Evolutionary conservation across 2,888 invertebrate genomes (phyloP).

Genomic region (Ophion obscuratus): DNA sequence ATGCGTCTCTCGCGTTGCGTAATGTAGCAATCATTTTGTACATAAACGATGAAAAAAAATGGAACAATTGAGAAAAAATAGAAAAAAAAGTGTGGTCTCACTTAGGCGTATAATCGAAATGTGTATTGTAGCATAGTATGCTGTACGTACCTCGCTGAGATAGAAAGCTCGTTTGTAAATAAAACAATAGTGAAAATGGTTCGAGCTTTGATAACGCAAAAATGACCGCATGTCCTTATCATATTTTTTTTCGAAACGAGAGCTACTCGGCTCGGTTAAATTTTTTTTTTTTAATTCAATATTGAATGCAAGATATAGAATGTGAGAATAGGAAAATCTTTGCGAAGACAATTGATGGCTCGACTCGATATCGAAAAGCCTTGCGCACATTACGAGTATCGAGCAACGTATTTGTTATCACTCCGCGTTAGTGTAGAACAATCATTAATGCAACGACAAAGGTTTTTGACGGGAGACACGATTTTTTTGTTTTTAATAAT

Average conservation of each 20-base stretch:
- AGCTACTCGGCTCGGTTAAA: not conserved
- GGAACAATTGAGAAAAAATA: not conserved
- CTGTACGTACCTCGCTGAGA: slow-evolving; percentile 13
- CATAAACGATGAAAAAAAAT: slow-evolving; percentile 27
- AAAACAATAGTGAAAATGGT: slow-evolving; percentile 24
- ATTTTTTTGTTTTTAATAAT: slow-evolving; percentile 9
- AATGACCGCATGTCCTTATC: not conserved
- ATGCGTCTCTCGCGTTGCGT: slow-evolving; percentile 36
- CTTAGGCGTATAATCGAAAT: slow-evolving; percentile 27
- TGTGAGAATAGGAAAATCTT: slow-evolving; percentile 20
- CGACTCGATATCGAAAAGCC: slow-evolving; percentile 26
- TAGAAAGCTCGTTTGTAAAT: slow-evolving; percentile 51
- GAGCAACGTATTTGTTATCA: slow-evolving; percentile 34
- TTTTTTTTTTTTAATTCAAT: not conserved
- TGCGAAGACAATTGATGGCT: slow-evolving; percentile 41
- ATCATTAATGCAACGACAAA: slow-evolving; percentile 55
- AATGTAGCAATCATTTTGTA: slow-evolving; percentile 61
- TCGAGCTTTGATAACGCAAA: slow-evolving; percentile 20
- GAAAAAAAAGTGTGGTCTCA: slow-evolving; percentile 11
- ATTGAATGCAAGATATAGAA: not conserved
- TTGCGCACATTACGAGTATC: slow-evolving; percentile 16
- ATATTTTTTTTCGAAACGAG: not conserved
- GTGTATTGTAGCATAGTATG: slow-evolving; percentile 20
- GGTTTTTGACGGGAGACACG: slow-evolving; percentile 18
- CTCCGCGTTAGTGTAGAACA: slow-evolving; percentile 53